Conservation (phyloP, 2,113 vertebrate genomes). For the Chaenogobius annularis region DNA sequence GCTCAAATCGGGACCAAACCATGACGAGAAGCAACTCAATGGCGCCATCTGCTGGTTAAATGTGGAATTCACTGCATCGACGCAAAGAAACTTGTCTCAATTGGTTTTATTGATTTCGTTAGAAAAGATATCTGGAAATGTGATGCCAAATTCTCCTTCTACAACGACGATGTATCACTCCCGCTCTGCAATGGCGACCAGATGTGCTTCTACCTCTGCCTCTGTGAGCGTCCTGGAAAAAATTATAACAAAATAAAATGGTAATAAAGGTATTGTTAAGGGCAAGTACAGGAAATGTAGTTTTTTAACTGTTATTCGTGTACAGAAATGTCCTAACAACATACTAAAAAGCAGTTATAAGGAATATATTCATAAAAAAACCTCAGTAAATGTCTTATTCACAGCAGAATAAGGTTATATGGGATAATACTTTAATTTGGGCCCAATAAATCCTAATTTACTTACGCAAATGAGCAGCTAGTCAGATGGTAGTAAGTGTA, state of each 20-base stretch:
- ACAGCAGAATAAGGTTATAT: too few species aligned
- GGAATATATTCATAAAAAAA: too few species aligned
- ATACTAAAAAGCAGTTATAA: too few species aligned
- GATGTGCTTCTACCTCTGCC: conserved; percentile 70
- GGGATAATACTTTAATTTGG: too few species aligned
- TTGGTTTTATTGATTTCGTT: not conserved
- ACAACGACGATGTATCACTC: conserved; percentile 56
- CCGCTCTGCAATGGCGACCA: conserved; percentile 75
- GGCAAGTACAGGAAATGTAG: too few species aligned
- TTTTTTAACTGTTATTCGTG: too few species aligned
- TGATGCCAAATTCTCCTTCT: not conserved
- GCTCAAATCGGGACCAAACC: not conserved
- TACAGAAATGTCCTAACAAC: too few species aligned
- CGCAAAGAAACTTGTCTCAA: not conserved
- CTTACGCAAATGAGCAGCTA: too few species aligned
- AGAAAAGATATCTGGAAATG: not conserved
- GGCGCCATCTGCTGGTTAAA: conserved; percentile 39
- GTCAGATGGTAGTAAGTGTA: too few species aligned
- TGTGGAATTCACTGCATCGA: not conserved
- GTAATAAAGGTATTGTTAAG: too few species aligned
- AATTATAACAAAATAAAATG: not conserved
- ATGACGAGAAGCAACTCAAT: not conserved
- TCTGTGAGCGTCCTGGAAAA: conserved; percentile 68
- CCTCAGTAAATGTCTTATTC: too few species aligned
- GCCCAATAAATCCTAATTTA: too few species aligned